Conservation (phyloP, 2,113 vertebrate species). For the Strix aluco region DNA sequence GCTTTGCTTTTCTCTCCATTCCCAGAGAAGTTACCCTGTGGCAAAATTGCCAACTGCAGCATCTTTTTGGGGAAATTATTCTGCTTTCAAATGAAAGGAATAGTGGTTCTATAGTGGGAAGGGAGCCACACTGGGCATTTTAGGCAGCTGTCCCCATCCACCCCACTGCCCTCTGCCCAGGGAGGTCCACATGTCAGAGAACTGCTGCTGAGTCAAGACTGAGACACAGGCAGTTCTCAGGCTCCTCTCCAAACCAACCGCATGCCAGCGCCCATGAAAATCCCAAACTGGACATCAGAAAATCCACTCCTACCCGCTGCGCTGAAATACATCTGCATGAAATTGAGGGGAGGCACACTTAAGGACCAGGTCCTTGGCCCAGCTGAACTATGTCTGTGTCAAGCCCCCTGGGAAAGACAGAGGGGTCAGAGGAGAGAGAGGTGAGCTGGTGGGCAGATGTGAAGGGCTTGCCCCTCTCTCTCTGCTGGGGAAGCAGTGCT, state of each 20-base stretch:
- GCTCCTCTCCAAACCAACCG: background rate
- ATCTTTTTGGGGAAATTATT: background rate
- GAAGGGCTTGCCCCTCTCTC: background rate
- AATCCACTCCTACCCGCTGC: background rate
- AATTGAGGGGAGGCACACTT: background rate
- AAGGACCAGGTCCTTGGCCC: background rate
- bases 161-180: background rate
- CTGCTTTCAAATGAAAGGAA: background rate
- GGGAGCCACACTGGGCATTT: background rate
- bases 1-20: background rate
- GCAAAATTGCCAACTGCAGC: background rate
- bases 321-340: background rate
- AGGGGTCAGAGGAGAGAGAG: background rate
- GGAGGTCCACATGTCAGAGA: background rate
- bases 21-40: background rate
- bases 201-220: fast-evolving
- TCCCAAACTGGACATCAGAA: background rate
- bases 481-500: background rate
- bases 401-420: background rate
- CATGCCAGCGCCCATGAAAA: background rate
- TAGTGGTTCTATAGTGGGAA: background rate
- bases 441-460: background rate
- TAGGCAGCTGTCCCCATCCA: background rate
- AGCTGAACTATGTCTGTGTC: background rate
- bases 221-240: background rate